Evolutionary conservation across 2,797 vertebrate genomes (phyloP).

Genomic region (Gymnoscopelus braueri): DNA sequence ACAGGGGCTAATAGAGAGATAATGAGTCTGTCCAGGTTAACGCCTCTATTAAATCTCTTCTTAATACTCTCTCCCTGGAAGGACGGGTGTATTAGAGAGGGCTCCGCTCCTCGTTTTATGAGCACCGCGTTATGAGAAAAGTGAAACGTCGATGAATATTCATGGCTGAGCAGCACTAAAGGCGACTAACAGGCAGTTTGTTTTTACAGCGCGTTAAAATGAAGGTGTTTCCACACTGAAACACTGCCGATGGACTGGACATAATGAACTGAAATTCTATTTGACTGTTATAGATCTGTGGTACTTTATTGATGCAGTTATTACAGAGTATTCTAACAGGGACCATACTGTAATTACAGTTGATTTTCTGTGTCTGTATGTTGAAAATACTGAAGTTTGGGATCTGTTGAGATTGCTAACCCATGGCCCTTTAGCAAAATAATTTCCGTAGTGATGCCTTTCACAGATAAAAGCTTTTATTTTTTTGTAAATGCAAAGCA

Average conservation of each 20-base stretch:
- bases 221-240: slow-evolving; percentile 22
- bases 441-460: too few relatives aligned
- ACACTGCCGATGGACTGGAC: neutral
- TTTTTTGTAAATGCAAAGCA: too few relatives aligned
- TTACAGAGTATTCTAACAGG: too few relatives aligned
- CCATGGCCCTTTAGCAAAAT: too few relatives aligned
- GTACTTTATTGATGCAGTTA: neutral
- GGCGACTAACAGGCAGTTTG: slow-evolving; percentile 46
- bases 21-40: slow-evolving; percentile 82
- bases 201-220: slow-evolving; percentile 39
- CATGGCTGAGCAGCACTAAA: slow-evolving; percentile 64
- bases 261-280: neutral
- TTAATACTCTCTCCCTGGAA: slow-evolving; percentile 82
- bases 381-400: too few relatives aligned
- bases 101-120: slow-evolving; percentile 68
- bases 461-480: too few relatives aligned
- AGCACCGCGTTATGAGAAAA: slow-evolving; percentile 74
- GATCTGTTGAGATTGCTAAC: too few relatives aligned
- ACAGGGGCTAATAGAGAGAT: slow-evolving; percentile 84
- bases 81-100: slow-evolving; percentile 70
- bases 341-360: too few relatives aligned
- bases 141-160: slow-evolving; percentile 73
- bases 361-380: too few relatives aligned
- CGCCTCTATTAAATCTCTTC: slow-evolving; percentile 84
- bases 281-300: neutral